Base-by-base conservation (phyloP, 35 echinoderm and acorn worm genomes). In the Ptychodera flava region DNA sequence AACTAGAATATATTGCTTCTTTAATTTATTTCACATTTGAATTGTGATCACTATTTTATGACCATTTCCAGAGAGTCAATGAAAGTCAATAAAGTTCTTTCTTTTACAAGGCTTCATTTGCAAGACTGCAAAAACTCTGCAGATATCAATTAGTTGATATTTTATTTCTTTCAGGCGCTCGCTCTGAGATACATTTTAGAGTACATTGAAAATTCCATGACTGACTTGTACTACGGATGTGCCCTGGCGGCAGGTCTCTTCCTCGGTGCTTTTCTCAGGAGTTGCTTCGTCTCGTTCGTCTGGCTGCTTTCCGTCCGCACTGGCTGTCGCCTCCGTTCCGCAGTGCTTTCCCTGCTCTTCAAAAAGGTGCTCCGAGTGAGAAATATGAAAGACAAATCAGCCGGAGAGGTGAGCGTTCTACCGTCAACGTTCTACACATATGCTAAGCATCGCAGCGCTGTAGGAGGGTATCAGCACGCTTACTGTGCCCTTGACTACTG, bases 301-400 rank as follows among this genome's bases (percentile, higher is more conserved):
- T 99, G 93, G 92, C 83, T 87, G 38, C 88, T 90, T 1, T 81
- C 83, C 32, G 90, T 91, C n/a, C 81, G 96, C 2, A 94, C 96
- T 28, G 96, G 92, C 0, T 92, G 87, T 0, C 79, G 96, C 12
- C 88, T 99, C 10, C 85, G 93, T 10, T 80, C 82, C 10, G 96
- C 92, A 1, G 77, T 92, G 29, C 88, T 99, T 0, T 88, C 96
- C 6, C 53, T 91, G 16, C 86, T 94, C 82, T 99, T 99, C 83
- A 94, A 99, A 86, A 99, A 94, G 77, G 80, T 99, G 6, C 90
- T 92, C n/a, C 37, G 92, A 29, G 80, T 99, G 0, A 75, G 96
- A 28, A 92, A 88, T 78, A 83, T 99, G 0, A 90, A 99, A 35
- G 96, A 99, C 83, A 94, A 91, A 78, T 90, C 87, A 22, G 93